Evolutionary conservation across 2,888 invertebrate genomes (phyloP).

Genomic region (Tachystola acroxantha): DNA sequence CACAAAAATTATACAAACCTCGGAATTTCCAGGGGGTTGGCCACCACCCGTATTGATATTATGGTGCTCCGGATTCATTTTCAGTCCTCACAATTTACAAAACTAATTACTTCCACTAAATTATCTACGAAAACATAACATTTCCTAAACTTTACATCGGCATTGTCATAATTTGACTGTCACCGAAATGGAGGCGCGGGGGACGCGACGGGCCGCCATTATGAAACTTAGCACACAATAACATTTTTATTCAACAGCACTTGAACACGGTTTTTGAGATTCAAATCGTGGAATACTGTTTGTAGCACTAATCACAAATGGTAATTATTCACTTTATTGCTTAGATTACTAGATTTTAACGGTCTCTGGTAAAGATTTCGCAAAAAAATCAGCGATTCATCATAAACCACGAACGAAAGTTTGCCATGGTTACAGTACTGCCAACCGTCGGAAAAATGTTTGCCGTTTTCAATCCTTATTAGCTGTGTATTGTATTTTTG

Average conservation of each 20-base stretch:
- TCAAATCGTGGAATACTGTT: constrained; percentile 13
- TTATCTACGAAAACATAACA: constrained; percentile 62
- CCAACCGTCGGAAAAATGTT: constrained; percentile 36
- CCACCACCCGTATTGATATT: constrained; percentile 80
- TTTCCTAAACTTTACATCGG: constrained; percentile 65
- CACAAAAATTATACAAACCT: constrained; percentile 53
- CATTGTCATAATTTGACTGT: constrained; percentile 80
- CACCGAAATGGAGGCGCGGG: constrained; percentile 82
- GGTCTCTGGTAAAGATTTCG: constrained; percentile 16
- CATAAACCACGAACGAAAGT: constrained; percentile 58
- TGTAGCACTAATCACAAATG: constrained; percentile 9
- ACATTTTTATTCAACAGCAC: constrained; percentile 52
- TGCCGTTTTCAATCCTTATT: no score
- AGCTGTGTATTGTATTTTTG: no score
- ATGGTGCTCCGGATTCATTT: constrained; percentile 74
- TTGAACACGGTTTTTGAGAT: constrained; percentile 18
- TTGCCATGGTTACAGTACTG: constrained; percentile 47
- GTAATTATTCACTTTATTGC: constrained; percentile 15
- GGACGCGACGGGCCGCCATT: constrained; percentile 84
- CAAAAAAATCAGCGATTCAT: constrained; percentile 41
- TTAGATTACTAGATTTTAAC: constrained; percentile 21
- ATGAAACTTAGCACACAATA: constrained; percentile 76
- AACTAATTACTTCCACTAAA: constrained; percentile 37
- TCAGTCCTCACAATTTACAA: constrained; percentile 40
- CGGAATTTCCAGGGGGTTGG: constrained; percentile 74